Percentiles rank a stretch among this genome's conserved stretches.
Evolutionary conservation across 2,113 vertebrate species (phyloP).

Genomic region (Macquaria australasica): DNA sequence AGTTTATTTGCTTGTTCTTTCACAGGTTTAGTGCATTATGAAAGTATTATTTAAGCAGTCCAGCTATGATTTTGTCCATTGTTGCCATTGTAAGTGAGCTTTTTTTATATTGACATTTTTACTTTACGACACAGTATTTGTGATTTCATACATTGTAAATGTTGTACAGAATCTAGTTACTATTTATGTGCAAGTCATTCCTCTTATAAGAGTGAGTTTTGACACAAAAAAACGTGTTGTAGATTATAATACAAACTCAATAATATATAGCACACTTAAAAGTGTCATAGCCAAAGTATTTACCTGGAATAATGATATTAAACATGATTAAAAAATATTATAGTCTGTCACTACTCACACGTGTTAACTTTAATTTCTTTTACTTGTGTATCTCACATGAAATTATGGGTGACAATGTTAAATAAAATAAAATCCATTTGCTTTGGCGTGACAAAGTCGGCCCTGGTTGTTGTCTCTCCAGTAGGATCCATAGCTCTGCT

Average conservation of each 20-base stretch:
- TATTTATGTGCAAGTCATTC: slow-evolving; percentile 74
- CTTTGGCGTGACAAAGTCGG: slow-evolving; percentile 61
- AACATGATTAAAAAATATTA: slow-evolving; percentile 1
- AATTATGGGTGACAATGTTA: slow-evolving; percentile 26
- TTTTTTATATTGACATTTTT: slow-evolving; percentile 35
- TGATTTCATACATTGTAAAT: slow-evolving; percentile 83
- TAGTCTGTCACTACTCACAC: slow-evolving; percentile 26
- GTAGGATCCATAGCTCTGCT: background rate
- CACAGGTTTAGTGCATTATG: slow-evolving; percentile 77
- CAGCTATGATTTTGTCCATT: slow-evolving; percentile 13
- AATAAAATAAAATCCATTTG: slow-evolving; percentile 73
- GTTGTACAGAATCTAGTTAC: slow-evolving; percentile 84
- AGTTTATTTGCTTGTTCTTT: slow-evolving; percentile 75
- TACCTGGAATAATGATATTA: slow-evolving; percentile 37
- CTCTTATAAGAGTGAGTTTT: slow-evolving; percentile 60
- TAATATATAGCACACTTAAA: slow-evolving; percentile 57
- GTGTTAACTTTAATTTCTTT: slow-evolving; percentile 35
- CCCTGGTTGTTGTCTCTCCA: slow-evolving; percentile 10
- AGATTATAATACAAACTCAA: slow-evolving; percentile 50
- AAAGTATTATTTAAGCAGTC: slow-evolving; percentile 7
- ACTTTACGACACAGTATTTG: slow-evolving; percentile 67
- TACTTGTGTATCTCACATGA: slow-evolving; percentile 42
- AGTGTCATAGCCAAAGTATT: slow-evolving; percentile 57
- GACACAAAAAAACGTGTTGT: slow-evolving; percentile 56
- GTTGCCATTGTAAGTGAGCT: slow-evolving; percentile 11